Percentiles rank a stretch among this genome's conserved stretches.
These are phyloP conservation scores for Verasper variegatus DNA, from an alignment of 2,113 vertebrate species.

Conservation along the genomic window DNA sequence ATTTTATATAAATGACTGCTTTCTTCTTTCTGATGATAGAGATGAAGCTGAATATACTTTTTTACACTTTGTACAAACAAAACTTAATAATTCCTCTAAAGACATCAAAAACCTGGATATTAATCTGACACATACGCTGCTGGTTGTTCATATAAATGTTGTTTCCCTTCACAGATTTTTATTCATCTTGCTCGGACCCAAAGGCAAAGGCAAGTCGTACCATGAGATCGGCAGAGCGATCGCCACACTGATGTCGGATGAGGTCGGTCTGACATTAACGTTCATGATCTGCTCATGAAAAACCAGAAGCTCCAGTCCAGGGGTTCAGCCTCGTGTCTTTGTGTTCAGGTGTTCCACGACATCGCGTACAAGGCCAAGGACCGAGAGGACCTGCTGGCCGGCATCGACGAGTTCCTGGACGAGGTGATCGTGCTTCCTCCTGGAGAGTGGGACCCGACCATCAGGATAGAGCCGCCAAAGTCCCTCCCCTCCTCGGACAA, in stretches of 20 bases:
- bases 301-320: no score
- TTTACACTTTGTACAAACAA: no score
- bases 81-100: no score
- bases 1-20: no score
- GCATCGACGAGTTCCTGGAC: constrained; percentile 97
- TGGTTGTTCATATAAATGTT: not conserved
- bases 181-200: constrained; percentile 96
- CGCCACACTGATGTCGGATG: constrained; percentile 97
- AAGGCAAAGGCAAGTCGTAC: constrained; percentile 98
- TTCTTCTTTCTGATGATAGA: no score
- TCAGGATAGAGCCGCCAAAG: constrained; percentile 98
- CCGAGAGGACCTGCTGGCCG: constrained; percentile 93
- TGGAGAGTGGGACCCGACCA: constrained; percentile 97
- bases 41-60: no score
- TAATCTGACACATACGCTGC: not conserved
- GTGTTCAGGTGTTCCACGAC: constrained; percentile 93
- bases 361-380: constrained; percentile 99
- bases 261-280: constrained; percentile 82
- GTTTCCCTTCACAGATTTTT: constrained; percentile 87
- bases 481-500: constrained; percentile 95
- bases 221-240: constrained; percentile 98
- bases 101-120: no score
- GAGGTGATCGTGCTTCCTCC: constrained; percentile 98
- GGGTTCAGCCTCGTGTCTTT: not conserved
- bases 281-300: no score